Conservation (phyloP, 1,140 invertebrate genomes). For the Hylaeus anthracinus region DNA sequence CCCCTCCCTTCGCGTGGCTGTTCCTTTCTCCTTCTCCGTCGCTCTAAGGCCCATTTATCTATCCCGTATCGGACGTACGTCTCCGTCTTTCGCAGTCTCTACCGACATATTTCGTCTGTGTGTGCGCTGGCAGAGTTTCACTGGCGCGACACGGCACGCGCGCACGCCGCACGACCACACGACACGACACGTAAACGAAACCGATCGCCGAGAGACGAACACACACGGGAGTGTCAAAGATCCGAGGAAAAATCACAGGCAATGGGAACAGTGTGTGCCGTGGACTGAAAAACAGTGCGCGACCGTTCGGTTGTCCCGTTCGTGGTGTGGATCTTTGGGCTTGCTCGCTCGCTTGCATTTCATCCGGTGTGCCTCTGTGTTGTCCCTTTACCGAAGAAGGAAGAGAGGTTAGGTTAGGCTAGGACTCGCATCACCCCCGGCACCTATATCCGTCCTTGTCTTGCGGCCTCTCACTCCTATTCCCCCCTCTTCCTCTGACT, state of each 20-base stretch:
- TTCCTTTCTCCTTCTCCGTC: constrained; percentile 43
- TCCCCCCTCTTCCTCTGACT: constrained; percentile 37
- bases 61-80: constrained; percentile 33
- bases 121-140: constrained; percentile 53
- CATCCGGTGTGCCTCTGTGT: constrained; percentile 43
- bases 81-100: constrained; percentile 31
- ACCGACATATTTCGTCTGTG: constrained; percentile 39
- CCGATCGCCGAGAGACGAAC: constrained; percentile 31
- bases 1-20: constrained; percentile 8
- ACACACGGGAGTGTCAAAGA: constrained; percentile 48
- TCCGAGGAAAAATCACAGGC: constrained; percentile 42
- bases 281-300: constrained; percentile 47
- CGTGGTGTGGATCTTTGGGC: neutral
- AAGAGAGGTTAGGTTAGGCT: constrained; percentile 65
- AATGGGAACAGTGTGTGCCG: constrained; percentile 52
- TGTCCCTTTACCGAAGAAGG: constrained; percentile 39
- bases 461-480: constrained; percentile 11
- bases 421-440: constrained; percentile 53
- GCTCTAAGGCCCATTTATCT: constrained; percentile 34
- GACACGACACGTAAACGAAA: constrained; percentile 39
- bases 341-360: constrained; percentile 13
- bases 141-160: constrained; percentile 47
- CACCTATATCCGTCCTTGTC: constrained; percentile 19
- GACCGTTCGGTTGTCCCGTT: constrained; percentile 25
- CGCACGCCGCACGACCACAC: neutral